Evolutionary conservation across 2,888 invertebrate genomes (phyloP), one percentile per base, ranked within the genome.

Genomic region (Acleris laterana): DNA sequence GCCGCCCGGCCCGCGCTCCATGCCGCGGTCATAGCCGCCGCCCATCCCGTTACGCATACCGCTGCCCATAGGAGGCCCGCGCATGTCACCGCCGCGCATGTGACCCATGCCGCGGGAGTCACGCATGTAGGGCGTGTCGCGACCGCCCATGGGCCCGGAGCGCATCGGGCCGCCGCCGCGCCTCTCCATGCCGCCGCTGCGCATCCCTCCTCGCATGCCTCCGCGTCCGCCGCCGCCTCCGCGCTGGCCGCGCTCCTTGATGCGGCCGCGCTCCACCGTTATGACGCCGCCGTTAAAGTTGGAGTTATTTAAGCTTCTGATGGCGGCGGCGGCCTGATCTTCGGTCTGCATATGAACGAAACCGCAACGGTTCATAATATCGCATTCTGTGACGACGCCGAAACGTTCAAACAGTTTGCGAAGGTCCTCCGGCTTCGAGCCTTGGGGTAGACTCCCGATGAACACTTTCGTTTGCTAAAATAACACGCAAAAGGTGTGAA

Each of bases 321-420:
- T 97, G 0, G 98, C 98, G 63, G 95, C 95, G 53, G 95, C 94
- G 3, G 98, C 98, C 86, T 97, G 95, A 60, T 97, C 96, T 77
- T 95, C 95, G 20, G 96, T 95, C 80, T 96, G 96, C 95, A 97
- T 96, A 88, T 98, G 98, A 58, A 99, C 97, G 90, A 99, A 99
- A 11, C 98, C 98, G 87, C 98, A 99, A 69, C 98, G 95, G 85
- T 98, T 98, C 93, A 98, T 96, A 67, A 99, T 97, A 84, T 98
- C 98, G 87, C 98, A 98, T 88, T 99, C 98, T 19, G 96, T 96
- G 6, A 99, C 98, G 63, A 94, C 94, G 53, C 98, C 98, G 87
- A 96, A 98, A 61, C 96, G 95, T 74, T 96, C 95, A 90, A 99
- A 98, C 58, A 98, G 92, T 72, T 95, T 95, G 55, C 96, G 94